Evolutionary conservation across 2,888 invertebrate genomes (phyloP), one percentile per base, ranked within the genome.

Genomic region (Andrena trimmerana): DNA sequence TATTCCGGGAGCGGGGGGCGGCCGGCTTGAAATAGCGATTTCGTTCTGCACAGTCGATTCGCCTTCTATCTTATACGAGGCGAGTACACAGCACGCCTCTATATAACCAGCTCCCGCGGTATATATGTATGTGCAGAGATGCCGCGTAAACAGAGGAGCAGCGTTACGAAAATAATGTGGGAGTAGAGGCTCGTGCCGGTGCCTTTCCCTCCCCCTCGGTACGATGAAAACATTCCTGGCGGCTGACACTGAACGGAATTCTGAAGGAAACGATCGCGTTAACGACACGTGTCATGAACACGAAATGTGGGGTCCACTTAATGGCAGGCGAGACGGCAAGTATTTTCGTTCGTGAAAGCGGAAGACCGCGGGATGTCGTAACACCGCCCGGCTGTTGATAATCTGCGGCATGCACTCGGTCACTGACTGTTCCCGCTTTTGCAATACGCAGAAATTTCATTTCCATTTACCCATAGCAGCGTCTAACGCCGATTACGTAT

Each of bases 101-200:
- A 20, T 77, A 50, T 24, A 54, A 78, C 65, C 50, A 16, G 20
- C 50, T 29, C n/a, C 50, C 59, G 48, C 13, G 63, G 52, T 71
- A 67, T 77, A 79, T 66, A 85, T 63, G 63, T 73, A 67, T 75
- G 78, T 66, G 84, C 73, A 54, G 69, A 48, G 65, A 20, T 24
- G 33, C 6, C 27, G 68, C 36, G 82, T 87, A 87, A 88, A 88
- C 88, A 87, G 71, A 81, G 73, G 70, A 68, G 72, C 54, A 54
- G 54, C 73, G 84, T 75, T 85, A 85, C 86, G 83, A 87, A 89
- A 88, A 89, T 85, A 82, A 85, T 88, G 81, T 76, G 66, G 65
- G 73, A 36, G 79, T 54, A 20, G 59, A 71, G 63, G 33, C 67
- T 63, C 74, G 78, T 77, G 74, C 74, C 74, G 70, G 29, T 63